phyloP scores from a whole-genome alignment of 2,113 vertebrate species.

The Leptocoma aspasia region DNA sequence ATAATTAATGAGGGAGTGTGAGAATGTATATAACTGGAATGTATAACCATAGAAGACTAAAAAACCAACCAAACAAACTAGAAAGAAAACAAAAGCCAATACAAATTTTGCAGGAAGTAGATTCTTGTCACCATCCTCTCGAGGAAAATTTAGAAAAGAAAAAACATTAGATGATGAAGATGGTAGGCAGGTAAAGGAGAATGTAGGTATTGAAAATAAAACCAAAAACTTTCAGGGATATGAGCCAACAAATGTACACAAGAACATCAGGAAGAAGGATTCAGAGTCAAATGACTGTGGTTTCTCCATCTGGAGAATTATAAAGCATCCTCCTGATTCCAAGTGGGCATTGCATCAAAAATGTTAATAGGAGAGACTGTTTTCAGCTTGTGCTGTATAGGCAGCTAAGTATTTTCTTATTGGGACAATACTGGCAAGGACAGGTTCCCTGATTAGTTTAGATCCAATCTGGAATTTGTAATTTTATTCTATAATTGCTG shows the following conservation, averaged over 20 bases:
- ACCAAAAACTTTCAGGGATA: neutral
- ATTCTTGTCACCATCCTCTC: neutral
- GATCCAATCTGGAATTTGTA: neutral
- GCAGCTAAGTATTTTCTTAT: constrained; percentile 7
- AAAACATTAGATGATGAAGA: neutral
- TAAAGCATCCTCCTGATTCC: neutral
- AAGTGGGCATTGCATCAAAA: constrained; percentile 36
- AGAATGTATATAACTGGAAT: constrained; percentile 6
- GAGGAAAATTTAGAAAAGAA: neutral
- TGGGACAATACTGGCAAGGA: neutral
- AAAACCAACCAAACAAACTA: neutral
- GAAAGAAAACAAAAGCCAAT: neutral
- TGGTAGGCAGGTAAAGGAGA: neutral
- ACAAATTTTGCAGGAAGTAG: neutral
- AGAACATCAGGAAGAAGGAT: neutral
- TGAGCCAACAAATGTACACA: neutral
- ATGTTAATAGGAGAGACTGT: neutral
- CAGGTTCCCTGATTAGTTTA: neutral
- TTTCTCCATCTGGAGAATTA: constrained; percentile 4
- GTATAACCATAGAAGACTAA: neutral
- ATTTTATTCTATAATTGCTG: neutral
- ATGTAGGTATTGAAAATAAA: constrained; percentile 8
- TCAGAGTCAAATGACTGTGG: neutral
- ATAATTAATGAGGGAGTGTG: neutral
- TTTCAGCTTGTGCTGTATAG: neutral